Base-by-base conservation (phyloP, 2,797 vertebrate species). In the Amblyopsis hoosieri region DNA sequence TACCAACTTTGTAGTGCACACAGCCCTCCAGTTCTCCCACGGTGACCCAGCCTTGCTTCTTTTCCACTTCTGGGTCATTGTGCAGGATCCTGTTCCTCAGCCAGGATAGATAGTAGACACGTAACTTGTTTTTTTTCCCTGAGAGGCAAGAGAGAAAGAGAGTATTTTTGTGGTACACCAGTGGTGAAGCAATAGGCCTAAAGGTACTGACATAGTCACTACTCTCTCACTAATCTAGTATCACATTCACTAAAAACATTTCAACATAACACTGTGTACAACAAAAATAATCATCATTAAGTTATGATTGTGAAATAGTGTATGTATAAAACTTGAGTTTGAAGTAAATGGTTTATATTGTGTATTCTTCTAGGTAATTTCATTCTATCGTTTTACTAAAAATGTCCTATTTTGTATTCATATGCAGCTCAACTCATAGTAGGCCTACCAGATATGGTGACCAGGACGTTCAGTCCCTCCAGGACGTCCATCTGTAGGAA, bases 1-100 rank as follows among this genome's bases (percentile, higher is more conserved):
- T 87, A 99, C 97, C 97, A 0, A 99, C 96, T 99, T 99, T 99
- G 88, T 99, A 99, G 90, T 99, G 97, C 74, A 99, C 95, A 59
- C 97, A 98, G 78, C 97, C 96, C 85, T 99, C 97, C 84, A 99
- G 85, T 55, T 99, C 97, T 12, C 97, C 97, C 0, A 99, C 97
- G 0, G 97, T 99, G 70, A 98, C 94, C 97, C 97, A 99, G 12
- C 97, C 97, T 82, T 99, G 97, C 78, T 98, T 99, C 92, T 99
- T 99, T 86, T 98, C 97, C 37, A 98, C 97, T 85, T 98, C 97
- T 0, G 97, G 97, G 85, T 99, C 97, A 0, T 99, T 99, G 90
- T 99, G 97, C 57, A 99, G 82, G 87, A 99, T 98, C 89, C 96
- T 91, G 87, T 99, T 99, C 85, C 96, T 94, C 85, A 99, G 89